These are phyloP conservation scores for Steinernema khuongi DNA, from an alignment of 1,140 invertebrate genomes.

Conservation along the genomic window DNA sequence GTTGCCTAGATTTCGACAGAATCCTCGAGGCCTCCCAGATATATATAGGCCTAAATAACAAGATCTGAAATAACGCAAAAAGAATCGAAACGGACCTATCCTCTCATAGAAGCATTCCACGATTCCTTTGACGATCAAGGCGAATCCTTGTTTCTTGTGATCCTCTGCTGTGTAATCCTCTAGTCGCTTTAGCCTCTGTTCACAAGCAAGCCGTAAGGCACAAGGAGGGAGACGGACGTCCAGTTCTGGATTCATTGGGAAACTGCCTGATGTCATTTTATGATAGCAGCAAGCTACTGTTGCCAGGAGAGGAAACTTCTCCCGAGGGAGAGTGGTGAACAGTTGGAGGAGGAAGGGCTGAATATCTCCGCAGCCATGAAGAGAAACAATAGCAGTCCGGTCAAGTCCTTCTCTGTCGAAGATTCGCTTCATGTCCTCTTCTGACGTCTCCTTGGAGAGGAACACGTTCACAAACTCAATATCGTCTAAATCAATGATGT, in stretches of 20 bases:
- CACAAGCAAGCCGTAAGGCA: background rate
- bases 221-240: background rate
- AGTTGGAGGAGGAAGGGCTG: slow-evolving; percentile 10
- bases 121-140: background rate
- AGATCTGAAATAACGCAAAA: background rate
- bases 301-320: background rate
- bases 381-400: slow-evolving; percentile 1
- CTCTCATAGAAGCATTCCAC: slow-evolving; percentile 10
- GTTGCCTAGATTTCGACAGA: background rate
- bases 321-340: background rate
- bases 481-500: background rate
- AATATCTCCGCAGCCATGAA: slow-evolving; percentile 14
- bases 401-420: background rate
- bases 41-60: background rate
- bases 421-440: background rate
- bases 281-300: slow-evolving; percentile 17
- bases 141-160: background rate
- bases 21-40: background rate
- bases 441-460: background rate
- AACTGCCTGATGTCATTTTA: background rate
- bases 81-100: background rate
- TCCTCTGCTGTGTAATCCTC: background rate
- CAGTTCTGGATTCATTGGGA: background rate
- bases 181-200: background rate
- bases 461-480: background rate